A percentile compares a stretch with the other conserved stretches of the same genome.
Evolutionary conservation across 2,888 invertebrate genomes (phyloP).

Genomic region (Brachylomia viminalis): DNA sequence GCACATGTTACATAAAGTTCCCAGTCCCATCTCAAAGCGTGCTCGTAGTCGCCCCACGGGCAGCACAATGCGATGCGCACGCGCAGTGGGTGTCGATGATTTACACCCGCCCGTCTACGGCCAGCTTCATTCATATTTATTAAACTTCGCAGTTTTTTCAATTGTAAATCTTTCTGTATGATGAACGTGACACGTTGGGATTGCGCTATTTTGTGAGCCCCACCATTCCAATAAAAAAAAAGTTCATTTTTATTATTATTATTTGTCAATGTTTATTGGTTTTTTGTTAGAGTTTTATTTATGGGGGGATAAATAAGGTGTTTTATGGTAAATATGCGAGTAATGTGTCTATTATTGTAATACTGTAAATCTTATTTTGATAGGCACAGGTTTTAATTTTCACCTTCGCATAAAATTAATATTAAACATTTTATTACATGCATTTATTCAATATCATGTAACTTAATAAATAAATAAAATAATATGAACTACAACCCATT

Average conservation of each 20-base stretch:
- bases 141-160: slow-evolving; percentile 82
- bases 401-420: slow-evolving; percentile 6
- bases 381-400: slow-evolving; percentile 9
- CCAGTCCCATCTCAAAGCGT: slow-evolving; percentile 23
- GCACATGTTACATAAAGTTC: slow-evolving; percentile 26
- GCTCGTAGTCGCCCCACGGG: slow-evolving; percentile 58
- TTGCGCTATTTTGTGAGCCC: slow-evolving; percentile 66
- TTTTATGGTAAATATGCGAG: slow-evolving; percentile 48
- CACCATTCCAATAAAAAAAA: slow-evolving; percentile 39
- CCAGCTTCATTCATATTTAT: slow-evolving; percentile 87
- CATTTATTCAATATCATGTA: slow-evolving; percentile 33
- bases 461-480: slow-evolving; percentile 38
- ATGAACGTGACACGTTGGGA: slow-evolving; percentile 79
- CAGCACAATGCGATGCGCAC: slow-evolving; percentile 73
- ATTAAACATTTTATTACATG: slow-evolving; percentile 25
- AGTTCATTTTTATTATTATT: slow-evolving; percentile 27
- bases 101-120: slow-evolving; percentile 78
- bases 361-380: slow-evolving; percentile 20
- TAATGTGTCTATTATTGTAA: slow-evolving; percentile 51
- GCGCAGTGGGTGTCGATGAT: slow-evolving; percentile 88
- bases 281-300: slow-evolving; percentile 51
- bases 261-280: slow-evolving; percentile 57
- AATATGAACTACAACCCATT: slow-evolving; percentile 39
- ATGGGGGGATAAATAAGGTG: slow-evolving; percentile 45
- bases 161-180: slow-evolving; percentile 81